phyloP scores from a whole-genome alignment of 2,797 vertebrate species.

The Acrossocheilus fasciatus region DNA sequence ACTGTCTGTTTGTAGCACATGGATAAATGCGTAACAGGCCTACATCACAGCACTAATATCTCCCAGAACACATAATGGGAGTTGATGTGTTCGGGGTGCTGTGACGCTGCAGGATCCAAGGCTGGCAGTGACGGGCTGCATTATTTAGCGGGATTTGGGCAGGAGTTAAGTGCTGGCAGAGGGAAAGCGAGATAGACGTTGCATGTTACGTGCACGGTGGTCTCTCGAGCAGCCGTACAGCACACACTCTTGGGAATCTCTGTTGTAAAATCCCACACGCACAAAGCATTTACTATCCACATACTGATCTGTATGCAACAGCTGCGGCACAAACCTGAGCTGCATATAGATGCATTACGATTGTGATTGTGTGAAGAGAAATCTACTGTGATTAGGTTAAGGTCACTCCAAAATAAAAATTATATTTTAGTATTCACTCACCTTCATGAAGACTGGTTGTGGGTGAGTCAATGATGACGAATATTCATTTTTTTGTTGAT shows the following conservation, averaged over 20 bases:
- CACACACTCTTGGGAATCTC: neutral
- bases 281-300: slow-evolving; percentile 6
- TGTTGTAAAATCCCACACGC: slow-evolving; percentile 12
- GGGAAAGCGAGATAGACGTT: neutral
- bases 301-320: slow-evolving; percentile 29
- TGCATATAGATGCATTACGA: slow-evolving; percentile 1
- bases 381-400: neutral
- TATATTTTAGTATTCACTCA: neutral
- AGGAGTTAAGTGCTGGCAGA: slow-evolving; percentile 42
- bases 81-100: slow-evolving; percentile 37
- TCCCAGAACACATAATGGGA: slow-evolving; percentile 38
- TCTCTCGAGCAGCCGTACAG: neutral
- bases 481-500: too few species aligned
- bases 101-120: slow-evolving; percentile 10
- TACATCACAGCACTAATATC: slow-evolving; percentile 32
- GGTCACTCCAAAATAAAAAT: neutral
- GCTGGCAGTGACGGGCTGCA: slow-evolving; percentile 34
- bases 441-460: too few species aligned
- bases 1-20: slow-evolving; percentile 37
- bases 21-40: slow-evolving; percentile 16
- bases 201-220: neutral
- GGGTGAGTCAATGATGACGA: too few species aligned
- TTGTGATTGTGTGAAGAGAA: neutral
- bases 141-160: slow-evolving; percentile 50
- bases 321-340: slow-evolving; percentile 3